These are phyloP conservation scores for Pantherophis alleghaniensis DNA, from an alignment of 2,797 vertebrate genomes.

Conservation along the genomic window DNA sequence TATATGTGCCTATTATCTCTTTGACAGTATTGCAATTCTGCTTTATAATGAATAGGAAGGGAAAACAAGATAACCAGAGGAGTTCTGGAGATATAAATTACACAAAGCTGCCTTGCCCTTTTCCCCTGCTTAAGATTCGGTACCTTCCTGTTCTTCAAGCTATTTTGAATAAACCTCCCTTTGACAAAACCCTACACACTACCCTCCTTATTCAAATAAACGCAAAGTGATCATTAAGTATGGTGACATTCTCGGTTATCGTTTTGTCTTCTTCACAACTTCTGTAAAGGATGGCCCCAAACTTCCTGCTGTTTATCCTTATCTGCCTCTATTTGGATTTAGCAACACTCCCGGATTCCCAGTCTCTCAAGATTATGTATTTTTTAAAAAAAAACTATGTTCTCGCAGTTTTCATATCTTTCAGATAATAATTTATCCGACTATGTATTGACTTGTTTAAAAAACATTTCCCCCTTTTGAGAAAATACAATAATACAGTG, in stretches of 20 bases:
- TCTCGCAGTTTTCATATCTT: neutral
- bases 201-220: neutral
- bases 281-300: neutral
- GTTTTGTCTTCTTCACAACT: neutral
- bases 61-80: neutral
- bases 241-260: slow-evolving; percentile 19
- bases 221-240: slow-evolving; percentile 20
- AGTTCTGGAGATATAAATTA: neutral
- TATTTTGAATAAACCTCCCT: slow-evolving; percentile 5
- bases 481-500: too few relatives aligned
- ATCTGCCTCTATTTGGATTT: neutral
- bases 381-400: too few relatives aligned
- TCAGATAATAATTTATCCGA: neutral
- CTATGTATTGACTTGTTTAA: neutral
- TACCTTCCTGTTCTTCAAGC: slow-evolving; percentile 9
- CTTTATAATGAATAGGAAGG: neutral
- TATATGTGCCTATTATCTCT: neutral
- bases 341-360: neutral
- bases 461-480: neutral
- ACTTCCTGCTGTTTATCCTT: neutral
- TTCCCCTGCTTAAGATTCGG: neutral
- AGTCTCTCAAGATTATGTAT: neutral
- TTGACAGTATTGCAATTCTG: neutral
- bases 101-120: neutral
- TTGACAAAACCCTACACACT: neutral